Evolutionary conservation across 2,797 vertebrate species (phyloP), one percentile per base, ranked within the genome.

Genomic region (Capromys pilorides): DNA sequence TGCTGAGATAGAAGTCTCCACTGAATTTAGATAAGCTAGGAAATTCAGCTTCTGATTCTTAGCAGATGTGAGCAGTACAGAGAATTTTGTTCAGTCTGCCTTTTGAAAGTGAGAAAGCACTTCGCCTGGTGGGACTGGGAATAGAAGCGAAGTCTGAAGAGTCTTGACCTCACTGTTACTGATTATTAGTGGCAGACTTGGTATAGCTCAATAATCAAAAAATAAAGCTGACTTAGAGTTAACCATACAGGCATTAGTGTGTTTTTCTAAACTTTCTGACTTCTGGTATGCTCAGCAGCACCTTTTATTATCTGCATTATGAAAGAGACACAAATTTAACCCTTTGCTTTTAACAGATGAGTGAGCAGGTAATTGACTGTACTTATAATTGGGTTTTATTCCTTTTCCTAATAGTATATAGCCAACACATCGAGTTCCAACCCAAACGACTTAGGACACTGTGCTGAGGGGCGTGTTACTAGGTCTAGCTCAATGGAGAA

Each of bases 1-100:
- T 71, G 57, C 75, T 85, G 62, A 94, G 64, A 94, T 31, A 49
- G 77, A 92, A 67, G 36, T 92, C 31, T 71, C 77, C 83, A 67
- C 59, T 85, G 79, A 90, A 95, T 96, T 93, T 51, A 90, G 19
- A 94, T 93, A 84, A 59, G 91, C 33, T 64, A 84, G 28, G 71
- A 91, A 86, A 86, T 71, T 90, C 83, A 92, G 66, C 59, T 88
- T 77, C 71, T 94, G 75, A 75, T 86, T 89, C 64, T 69, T 80
- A 69, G 45, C 91, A 92, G 73, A 92, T 86, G 45, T 88, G 79
- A 57, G 1, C 49, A 80, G 31, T 51, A 80, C 31, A 91, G 85
- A 90, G 19, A 69, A 85, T 94, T 91, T n/a, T 79, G 75, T 41
- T 86, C 61, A 28, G 4, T 90, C 13, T 73, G 22, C 19, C 82